Percentiles rank a stretch among this genome's conserved stretches.
These are phyloP conservation scores for Netelia fuscicornis DNA, from an alignment of 2,888 invertebrate species.

Conservation along the genomic window DNA sequence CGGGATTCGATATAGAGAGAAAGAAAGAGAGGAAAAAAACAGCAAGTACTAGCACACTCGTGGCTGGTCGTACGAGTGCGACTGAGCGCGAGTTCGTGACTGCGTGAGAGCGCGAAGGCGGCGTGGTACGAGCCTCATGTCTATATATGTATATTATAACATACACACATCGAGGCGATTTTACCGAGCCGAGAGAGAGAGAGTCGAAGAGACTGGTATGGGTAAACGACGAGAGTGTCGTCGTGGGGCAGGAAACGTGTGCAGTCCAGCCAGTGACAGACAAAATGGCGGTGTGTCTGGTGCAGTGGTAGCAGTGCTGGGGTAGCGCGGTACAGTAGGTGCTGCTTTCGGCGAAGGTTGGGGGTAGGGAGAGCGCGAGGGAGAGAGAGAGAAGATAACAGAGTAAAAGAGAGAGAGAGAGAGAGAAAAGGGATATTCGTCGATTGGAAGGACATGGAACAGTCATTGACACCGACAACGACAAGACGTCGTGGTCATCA, in stretches of 20 bases:
- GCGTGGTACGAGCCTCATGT: not conserved
- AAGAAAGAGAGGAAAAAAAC: slow-evolving; percentile 21
- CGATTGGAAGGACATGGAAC: slow-evolving; percentile 76
- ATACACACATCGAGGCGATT: slow-evolving; percentile 11
- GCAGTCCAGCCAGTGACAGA: slow-evolving; percentile 80
- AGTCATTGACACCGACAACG: slow-evolving; percentile 78
- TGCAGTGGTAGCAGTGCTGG: slow-evolving; percentile 87
- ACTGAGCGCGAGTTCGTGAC: slow-evolving; percentile 41
- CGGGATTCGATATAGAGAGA: slow-evolving; percentile 15
- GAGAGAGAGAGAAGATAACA: not conserved
- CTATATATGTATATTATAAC: slow-evolving; percentile 49
- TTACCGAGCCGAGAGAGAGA: slow-evolving; percentile 34
- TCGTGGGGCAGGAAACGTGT: slow-evolving; percentile 64
- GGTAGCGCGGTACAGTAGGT: slow-evolving; percentile 80
- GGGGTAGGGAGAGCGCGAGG: slow-evolving; percentile 7
- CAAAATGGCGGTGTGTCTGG: slow-evolving; percentile 85
- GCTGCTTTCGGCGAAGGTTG: slow-evolving; percentile 81
- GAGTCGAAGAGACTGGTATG: slow-evolving; percentile 36
- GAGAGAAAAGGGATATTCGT: not conserved
- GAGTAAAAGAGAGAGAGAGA: not conserved
- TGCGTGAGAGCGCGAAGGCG: slow-evolving; percentile 64
- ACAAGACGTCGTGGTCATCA: slow-evolving; percentile 83
- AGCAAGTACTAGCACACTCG: slow-evolving; percentile 3
- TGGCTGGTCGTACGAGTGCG: slow-evolving; percentile 58
- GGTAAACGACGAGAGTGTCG: slow-evolving; percentile 57